These are phyloP conservation scores for Aricia artaxerxes DNA, from an alignment of 2,888 invertebrate species.

Conservation along the genomic window DNA sequence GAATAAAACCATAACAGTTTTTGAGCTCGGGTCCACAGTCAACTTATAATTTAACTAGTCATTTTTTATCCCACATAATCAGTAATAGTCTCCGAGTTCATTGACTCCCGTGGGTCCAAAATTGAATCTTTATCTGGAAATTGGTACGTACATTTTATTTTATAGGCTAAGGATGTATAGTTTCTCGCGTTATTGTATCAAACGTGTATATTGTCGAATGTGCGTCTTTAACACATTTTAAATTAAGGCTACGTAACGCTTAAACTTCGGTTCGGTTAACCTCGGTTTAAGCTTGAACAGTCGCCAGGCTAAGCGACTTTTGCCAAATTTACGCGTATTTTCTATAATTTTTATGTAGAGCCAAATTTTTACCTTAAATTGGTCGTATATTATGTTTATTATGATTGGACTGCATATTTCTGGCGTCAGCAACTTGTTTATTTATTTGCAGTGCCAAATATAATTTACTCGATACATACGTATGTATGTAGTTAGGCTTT, in stretches of 20 bases:
- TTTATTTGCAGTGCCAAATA: conserved; percentile 28
- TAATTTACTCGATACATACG: not conserved
- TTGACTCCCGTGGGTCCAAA: conserved; percentile 25
- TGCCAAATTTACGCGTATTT: conserved; percentile 27
- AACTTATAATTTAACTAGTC: not conserved
- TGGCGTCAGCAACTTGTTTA: not conserved
- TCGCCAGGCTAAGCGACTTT: not conserved
- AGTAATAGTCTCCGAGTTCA: not conserved
- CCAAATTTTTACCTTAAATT: conserved; percentile 15
- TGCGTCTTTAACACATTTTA: conserved; percentile 30
- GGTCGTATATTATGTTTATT: not conserved
- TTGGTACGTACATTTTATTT: conserved; percentile 25
- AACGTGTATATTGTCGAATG: conserved; percentile 23
- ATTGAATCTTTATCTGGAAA: conserved; percentile 21
- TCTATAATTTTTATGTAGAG: conserved; percentile 23
- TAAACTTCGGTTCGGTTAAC: conserved; percentile 5
- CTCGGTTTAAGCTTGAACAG: not conserved
- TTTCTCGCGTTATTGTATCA: conserved; percentile 25
- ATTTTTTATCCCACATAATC: conserved; percentile 6
- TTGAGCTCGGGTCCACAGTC: not conserved
- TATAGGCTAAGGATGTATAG: conserved; percentile 22
- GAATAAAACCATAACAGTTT: not conserved
- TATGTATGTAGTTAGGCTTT: conserved; percentile 4
- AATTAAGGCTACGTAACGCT: conserved; percentile 6
- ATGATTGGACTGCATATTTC: not conserved